Evolutionary conservation across 92 coral and sea anemone species (phyloP).

Genomic region (Epizoanthus fatuus): DNA sequence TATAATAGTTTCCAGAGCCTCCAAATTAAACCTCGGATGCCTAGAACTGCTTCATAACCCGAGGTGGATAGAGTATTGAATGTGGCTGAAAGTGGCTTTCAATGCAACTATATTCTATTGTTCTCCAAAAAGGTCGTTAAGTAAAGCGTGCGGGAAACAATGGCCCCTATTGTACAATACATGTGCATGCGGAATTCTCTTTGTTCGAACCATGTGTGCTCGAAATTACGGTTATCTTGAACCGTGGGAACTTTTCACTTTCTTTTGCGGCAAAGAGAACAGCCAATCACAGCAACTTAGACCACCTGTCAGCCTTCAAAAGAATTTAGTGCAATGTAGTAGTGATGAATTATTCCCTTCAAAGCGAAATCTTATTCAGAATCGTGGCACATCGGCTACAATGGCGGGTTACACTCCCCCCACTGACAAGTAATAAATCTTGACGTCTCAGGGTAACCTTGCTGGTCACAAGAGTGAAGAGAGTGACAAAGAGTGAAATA

Average conservation of each 20-base stretch:
- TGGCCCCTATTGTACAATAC: slow-evolving; percentile 49
- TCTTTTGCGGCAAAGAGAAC: slow-evolving; percentile 35
- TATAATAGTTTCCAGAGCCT: background rate
- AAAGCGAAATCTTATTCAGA: slow-evolving; percentile 12
- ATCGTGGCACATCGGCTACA: slow-evolving; percentile 9
- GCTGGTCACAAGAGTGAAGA: background rate
- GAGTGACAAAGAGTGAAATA: background rate
- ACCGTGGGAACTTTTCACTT: slow-evolving; percentile 85
- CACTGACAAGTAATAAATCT: slow-evolving; percentile 3
- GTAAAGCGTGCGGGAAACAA: slow-evolving; percentile 38
- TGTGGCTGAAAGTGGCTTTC: slow-evolving; percentile 36
- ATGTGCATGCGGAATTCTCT: slow-evolving; percentile 59
- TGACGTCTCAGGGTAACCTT: slow-evolving; percentile 7
- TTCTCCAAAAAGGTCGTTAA: slow-evolving; percentile 20
- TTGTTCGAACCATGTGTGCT: slow-evolving; percentile 86
- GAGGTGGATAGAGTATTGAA: slow-evolving; percentile 5
- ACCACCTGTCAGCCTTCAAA: slow-evolving; percentile 48
- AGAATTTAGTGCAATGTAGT: slow-evolving; percentile 28
- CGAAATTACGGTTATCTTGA: slow-evolving; percentile 62
- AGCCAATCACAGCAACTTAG: slow-evolving; percentile 32
- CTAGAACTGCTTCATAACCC: background rate
- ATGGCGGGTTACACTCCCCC: slow-evolving; percentile 8
- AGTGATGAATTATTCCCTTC: slow-evolving; percentile 26
- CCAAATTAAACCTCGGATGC: background rate
- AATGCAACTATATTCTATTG: slow-evolving; percentile 15